Percentiles rank a stretch among this genome's conserved stretches.
Evolutionary conservation across 2,113 vertebrate species (phyloP).

Genomic region (Cebus imitator): DNA sequence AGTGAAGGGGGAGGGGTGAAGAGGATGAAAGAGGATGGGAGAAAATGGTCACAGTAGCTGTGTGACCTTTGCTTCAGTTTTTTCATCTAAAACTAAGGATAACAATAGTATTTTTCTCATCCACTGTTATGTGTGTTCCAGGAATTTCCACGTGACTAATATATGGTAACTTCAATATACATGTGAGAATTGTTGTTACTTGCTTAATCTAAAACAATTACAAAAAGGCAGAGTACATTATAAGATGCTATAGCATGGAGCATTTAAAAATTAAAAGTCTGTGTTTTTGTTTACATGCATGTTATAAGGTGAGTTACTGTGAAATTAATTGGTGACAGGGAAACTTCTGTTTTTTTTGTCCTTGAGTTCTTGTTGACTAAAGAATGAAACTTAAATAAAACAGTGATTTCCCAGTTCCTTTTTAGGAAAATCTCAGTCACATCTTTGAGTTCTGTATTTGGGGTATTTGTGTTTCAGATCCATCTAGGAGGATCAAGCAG

Average conservation of each 20-base stretch:
- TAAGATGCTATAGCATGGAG: neutral
- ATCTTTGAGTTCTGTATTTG: neutral
- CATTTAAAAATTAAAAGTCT: constrained; percentile 13
- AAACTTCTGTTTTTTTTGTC: neutral
- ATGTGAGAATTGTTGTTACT: neutral
- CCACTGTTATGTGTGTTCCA: neutral
- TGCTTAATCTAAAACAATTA: constrained; percentile 39
- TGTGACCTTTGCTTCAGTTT: neutral
- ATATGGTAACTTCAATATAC: neutral
- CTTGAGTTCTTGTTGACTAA: neutral
- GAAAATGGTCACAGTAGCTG: neutral
- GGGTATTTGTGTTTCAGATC: neutral
- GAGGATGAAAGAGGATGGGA: neutral
- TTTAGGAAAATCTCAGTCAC: neutral
- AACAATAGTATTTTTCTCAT: neutral
- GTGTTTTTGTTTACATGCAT: neutral
- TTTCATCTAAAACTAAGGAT: neutral
- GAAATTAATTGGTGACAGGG: neutral
- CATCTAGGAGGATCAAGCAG: neutral
- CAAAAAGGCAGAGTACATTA: neutral
- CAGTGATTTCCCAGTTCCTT: neutral
- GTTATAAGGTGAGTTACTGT: neutral
- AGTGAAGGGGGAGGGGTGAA: neutral
- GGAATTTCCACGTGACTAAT: neutral
- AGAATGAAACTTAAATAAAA: neutral